phyloP scores from a whole-genome alignment of 2,888 invertebrate genomes.

The Sycophila texana region DNA sequence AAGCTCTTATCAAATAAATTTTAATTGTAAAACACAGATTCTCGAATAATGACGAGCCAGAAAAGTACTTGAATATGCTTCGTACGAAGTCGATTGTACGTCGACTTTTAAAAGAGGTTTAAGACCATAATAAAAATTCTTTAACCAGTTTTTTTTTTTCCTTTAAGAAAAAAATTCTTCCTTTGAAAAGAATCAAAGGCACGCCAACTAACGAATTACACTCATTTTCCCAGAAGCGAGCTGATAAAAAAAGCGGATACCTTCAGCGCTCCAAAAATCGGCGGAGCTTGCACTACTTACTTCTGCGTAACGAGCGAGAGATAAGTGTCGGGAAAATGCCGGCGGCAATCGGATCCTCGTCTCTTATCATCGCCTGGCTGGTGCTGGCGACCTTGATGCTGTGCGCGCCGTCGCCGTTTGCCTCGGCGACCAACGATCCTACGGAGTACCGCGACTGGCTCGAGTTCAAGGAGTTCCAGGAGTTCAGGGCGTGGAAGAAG shows the following conservation, averaged over 20 bases:
- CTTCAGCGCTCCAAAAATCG: not conserved
- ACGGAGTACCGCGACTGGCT: conserved; percentile 44
- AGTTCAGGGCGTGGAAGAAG: conserved; percentile 52
- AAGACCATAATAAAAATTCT: not conserved
- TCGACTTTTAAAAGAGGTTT: not conserved
- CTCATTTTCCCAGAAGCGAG: not conserved
- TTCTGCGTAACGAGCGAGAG: not conserved
- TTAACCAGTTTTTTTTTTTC: not conserved
- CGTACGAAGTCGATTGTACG: not conserved
- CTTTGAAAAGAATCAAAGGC: not conserved
- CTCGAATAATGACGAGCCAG: not conserved
- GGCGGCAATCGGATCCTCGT: conserved; percentile 3
- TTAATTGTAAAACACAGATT: not conserved
- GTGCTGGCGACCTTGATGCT: conserved; percentile 8
- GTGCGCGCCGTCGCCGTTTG: not conserved
- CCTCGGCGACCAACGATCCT: conserved; percentile 6
- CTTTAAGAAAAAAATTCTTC: not conserved
- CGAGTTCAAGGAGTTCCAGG: conserved; percentile 56
- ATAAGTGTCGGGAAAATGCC: not conserved
- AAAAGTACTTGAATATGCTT: not conserved
- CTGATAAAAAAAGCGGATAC: not conserved
- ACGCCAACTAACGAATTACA: no score
- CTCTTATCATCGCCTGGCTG: conserved; percentile 40
- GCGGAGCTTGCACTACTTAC: not conserved
- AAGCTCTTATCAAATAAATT: not conserved